Evolutionary conservation across 2,888 invertebrate species (phyloP), one percentile per base, ranked within the genome.

Genomic region (Thereva nobilitata): DNA sequence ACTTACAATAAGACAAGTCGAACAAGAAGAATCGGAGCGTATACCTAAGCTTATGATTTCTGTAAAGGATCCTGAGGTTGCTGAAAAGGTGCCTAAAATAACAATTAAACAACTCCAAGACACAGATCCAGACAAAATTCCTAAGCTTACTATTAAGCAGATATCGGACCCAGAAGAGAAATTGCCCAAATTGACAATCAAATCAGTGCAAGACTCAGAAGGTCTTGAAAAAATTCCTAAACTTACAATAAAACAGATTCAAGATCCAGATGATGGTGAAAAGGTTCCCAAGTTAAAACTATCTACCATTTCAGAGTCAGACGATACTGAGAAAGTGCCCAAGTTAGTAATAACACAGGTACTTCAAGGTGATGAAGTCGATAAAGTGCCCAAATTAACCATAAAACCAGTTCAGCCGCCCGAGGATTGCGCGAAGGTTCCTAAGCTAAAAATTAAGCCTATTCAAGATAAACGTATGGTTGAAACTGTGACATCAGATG

Each of bases 191-290:
- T 75, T 80, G 54, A 78, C 77, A 10, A 77, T 81, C 44, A 81
- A 82, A 73, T 78, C 79, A 10, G 75, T 77, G n/a, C 65, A 75
- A 4, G 78, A 78, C 68, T 41, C 47, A 5, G 68, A 66, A 6
- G 76, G 74, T 83, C 45, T 82, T 82, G 34, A 83, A 82, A 76
- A 81, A 81, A 70, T 82, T 82, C 45, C 82, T 82, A 70, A 80
- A 81, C 71, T 77, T 79, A 73, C 84, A 70, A 86, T 86, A 69
- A 86, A 86, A 78, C 85, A 86, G 3, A 80, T 86, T 67, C 72
- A 79, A 37, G 79, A 79, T 73, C 76, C 77, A 34, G 70, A 68
- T 42, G 56, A 67, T 41, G 49, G 65, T 2, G 73, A 73, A 52
- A 75, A 75, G 69, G 74, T 80, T 68, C 80, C 80, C 12, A 81